Percentiles rank a stretch among this genome's conserved stretches.
Evolutionary conservation across 2,113 vertebrate genomes (phyloP).

Genomic region (Terrapene triunguis): DNA sequence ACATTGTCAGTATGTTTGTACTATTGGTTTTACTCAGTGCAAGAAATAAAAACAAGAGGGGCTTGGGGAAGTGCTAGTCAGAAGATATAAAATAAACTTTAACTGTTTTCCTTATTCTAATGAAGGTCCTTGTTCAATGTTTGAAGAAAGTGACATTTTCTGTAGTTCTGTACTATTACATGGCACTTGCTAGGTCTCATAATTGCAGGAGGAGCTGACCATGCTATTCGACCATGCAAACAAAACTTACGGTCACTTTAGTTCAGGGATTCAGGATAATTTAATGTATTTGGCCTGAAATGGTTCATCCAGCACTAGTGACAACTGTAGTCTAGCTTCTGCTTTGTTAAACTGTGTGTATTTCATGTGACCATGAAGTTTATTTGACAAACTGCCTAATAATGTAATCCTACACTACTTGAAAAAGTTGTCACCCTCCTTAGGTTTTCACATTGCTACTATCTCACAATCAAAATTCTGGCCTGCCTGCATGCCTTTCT

Average conservation of each 20-base stretch:
- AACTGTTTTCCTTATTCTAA: neutral
- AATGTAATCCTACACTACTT: neutral
- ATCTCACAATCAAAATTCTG: neutral
- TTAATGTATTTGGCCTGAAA: neutral
- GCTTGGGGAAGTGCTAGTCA: neutral
- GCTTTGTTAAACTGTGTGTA: neutral
- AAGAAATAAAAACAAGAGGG: neutral
- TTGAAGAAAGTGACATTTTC: neutral
- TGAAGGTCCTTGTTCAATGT: neutral
- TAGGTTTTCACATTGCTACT: neutral
- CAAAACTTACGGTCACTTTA: neutral
- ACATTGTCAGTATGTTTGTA: neutral
- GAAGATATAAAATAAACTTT: neutral
- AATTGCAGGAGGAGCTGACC: neutral
- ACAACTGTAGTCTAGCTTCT: neutral
- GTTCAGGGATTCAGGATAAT: neutral
- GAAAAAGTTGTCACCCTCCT: accelerated
- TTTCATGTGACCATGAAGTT: neutral
- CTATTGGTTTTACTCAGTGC: neutral
- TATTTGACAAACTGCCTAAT: neutral
- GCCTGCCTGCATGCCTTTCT: neutral
- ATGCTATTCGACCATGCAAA: neutral
- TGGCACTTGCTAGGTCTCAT: conserved; percentile 5
- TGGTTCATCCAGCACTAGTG: neutral
- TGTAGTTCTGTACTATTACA: neutral